Base-by-base conservation (phyloP, 2,888 invertebrate species). In the Athrips mouffetella region DNA sequence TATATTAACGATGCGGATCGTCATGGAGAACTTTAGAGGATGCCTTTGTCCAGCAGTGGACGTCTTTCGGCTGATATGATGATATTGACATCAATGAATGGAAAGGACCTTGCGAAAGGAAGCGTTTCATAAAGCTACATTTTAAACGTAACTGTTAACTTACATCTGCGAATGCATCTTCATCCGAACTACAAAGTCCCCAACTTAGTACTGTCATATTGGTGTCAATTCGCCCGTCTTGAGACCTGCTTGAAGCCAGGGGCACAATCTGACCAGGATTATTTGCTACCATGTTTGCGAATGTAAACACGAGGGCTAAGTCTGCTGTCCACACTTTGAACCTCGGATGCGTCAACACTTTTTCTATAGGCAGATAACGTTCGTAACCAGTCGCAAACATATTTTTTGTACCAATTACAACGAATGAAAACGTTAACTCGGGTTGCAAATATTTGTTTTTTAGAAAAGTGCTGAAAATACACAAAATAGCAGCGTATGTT, bases 281-380 rank as follows among this genome's bases (percentile, higher is more conserved):
- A 21, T 78, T 77, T 3, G 71, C 68, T 21, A 68, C 70, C 80
- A 83, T 80, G 0, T 67, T 70, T 0, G 75, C 69, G 23, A 78
- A 82, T 0, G 82, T 82, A 27, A 59, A 75, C 0, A 81, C 76
- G 10, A 83, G 30, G 3, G 73, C 69, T 1, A 83, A 48, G 39
- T 82, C 75, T 1, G 77, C 76, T 0, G 69, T 73, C 77, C 76
- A 80, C 0, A 62, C 62, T 41, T 41, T 62, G 41, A 59, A 76
- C 2, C 65, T 60, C 0, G 80, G 81, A 49, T 82, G 81, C 0
- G 59, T 67, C 1, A 76, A 8, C 3, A 82, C 60, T 45, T 71
- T 64, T 47, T 82, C 82, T 35, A 82, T 81, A 0, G 80, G 81
- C 0, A 83, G 60, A 51, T 82, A 82, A 45, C 77, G 76, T 52